phyloP scores from a whole-genome alignment of 2,888 invertebrate genomes.

The Lithophane ornitopus region DNA sequence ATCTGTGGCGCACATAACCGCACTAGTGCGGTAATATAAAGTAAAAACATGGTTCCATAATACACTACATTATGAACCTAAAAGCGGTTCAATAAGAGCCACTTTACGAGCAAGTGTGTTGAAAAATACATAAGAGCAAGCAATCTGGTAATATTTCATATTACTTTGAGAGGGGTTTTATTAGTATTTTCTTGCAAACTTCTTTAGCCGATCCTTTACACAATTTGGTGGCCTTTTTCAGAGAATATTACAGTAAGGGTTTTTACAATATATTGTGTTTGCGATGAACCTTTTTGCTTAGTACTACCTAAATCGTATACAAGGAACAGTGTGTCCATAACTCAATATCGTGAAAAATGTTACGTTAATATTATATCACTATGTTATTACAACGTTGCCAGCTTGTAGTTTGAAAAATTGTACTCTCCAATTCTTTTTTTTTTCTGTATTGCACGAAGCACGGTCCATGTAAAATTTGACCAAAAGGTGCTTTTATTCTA shows the following conservation, averaged over 20 bases:
- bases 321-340: background rate
- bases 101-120: too few species aligned
- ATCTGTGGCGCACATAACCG: too few species aligned
- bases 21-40: too few species aligned
- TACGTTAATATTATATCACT: background rate
- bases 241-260: slow-evolving; percentile 19
- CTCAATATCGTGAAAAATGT: background rate
- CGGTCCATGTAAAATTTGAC: too few species aligned
- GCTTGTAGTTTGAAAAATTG: background rate
- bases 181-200: slow-evolving; percentile 31
- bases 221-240: slow-evolving; percentile 12
- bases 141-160: slow-evolving; percentile 20
- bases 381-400: background rate
- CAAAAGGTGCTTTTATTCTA: background rate
- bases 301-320: slow-evolving; percentile 3
- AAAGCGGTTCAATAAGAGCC: too few species aligned
- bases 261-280: slow-evolving; percentile 39
- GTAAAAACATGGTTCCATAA: too few species aligned
- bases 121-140: background rate
- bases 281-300: slow-evolving; percentile 11
- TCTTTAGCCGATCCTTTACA: slow-evolving; percentile 7
- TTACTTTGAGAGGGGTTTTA: background rate
- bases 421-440: background rate
- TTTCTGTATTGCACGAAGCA: background rate
- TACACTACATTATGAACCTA: too few species aligned